A percentile compares a stretch with the other conserved stretches of the same genome.
phyloP scores from a whole-genome alignment of 2,797 vertebrate species.

The Neopelma chrysocephalum region DNA sequence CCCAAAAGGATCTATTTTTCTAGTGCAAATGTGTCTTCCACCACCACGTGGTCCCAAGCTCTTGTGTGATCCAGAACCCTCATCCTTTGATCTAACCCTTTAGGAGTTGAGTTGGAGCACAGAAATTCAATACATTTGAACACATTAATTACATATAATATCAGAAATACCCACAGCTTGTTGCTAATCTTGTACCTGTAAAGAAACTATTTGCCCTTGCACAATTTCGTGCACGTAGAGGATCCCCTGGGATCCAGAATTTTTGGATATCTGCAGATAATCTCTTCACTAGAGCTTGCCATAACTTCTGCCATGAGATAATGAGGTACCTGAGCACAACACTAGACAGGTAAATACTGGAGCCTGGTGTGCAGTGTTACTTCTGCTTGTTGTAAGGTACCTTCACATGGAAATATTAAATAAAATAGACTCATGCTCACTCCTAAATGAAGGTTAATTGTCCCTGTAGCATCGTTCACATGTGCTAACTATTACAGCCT shows the following conservation, averaged over 20 bases:
- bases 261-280: neutral
- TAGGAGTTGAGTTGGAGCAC: neutral
- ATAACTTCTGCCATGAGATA: neutral
- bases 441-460: conserved; percentile 33
- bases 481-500: conserved; percentile 78
- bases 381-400: conserved; percentile 56
- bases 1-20: neutral
- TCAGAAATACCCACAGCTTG: neutral
- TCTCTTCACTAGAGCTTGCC: neutral
- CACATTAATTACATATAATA: neutral
- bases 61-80: neutral
- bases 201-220: neutral
- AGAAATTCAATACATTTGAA: neutral
- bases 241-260: neutral
- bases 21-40: neutral
- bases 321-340: neutral
- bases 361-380: conserved; percentile 33
- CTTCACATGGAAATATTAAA: conserved; percentile 62
- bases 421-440: conserved; percentile 37
- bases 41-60: accelerated
- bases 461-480: conserved; percentile 55
- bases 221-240: accelerated
- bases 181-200: neutral
- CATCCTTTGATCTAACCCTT: neutral
- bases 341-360: conserved; percentile 24